Base-by-base conservation (phyloP, 2,797 vertebrate species). In the Crenuchus spilurus region DNA sequence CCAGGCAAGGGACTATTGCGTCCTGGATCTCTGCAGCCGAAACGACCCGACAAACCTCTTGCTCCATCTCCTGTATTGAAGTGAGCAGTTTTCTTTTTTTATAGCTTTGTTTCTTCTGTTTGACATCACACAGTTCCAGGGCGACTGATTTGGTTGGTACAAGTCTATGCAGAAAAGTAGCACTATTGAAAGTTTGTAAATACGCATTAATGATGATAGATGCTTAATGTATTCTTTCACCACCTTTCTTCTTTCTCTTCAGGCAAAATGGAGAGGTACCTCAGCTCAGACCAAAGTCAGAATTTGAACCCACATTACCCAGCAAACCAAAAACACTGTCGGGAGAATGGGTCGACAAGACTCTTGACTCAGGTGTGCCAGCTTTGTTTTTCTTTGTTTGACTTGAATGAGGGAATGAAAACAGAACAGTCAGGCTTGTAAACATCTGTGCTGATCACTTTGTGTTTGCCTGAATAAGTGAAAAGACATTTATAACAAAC, bases 241-340 rank as follows among this genome's bases (percentile, higher is more conserved):
- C 20, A 3, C 18, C 22, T 31, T 37, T 4, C 33, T 54, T 20
- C 39, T 68, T 20, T 69, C n/a, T 67, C 46, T 52, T 44, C 77
- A 98, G 96, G 74, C 88, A 95, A 79, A 97, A 98, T 85, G 96
- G 96, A 83, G 96, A 98, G 83, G 69, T 95, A 85, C 89, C 92
- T 88, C 83, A 84, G 24, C 86, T 82, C 73, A 90, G 93, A 86
- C 93, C 94, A 0, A 99, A 96, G 89, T 92, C 93, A 24, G 96
- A 99, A 72, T 70, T 88, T 57, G 96, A 98, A 81, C 92, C 92
- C 57, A 84, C 89, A 51, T 81, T 93, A 75, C 84, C 85, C 79
- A 92, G 89, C 75, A 95, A 95, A 91, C 94, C 93, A 85, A 98
- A 95, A 92, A 92, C 94, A 1, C 83, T 91, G 78, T 83, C 86